Evolutionary conservation across 2,113 vertebrate genomes (phyloP), one percentile per base, ranked within the genome.

Genomic region (Tragelaphus scriptus): DNA sequence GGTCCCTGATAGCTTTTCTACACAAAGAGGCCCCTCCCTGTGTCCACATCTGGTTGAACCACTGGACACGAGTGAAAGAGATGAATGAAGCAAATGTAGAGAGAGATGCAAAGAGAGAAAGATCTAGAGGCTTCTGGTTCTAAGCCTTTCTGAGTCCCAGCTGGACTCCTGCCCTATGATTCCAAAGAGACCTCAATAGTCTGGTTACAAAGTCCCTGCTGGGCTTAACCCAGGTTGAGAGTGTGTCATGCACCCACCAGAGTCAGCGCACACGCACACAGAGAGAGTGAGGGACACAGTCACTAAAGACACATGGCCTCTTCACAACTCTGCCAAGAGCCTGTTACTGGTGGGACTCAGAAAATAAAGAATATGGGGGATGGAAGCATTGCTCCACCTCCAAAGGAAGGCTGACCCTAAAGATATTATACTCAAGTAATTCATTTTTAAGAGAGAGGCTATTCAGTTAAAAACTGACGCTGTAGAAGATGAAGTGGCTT

Each of bases 361-460:
- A 47, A 75, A 49, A 61, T 2, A 10, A 8, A 23, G n/a, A 32
- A 36, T 12, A 13, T 6, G 2, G 7, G 30, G 47, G 5, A 14
- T 4, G 44, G 32, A 25, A 53, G 9, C 8, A 40, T 0, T 16
- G 56, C 7, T 47, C 26, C 32, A 44, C 0, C 15, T 36, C 19
- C 68, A 75, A 85, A 40, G 21, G 32, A 40, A 7, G 26, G 28
- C 53, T 26, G n/a, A 75, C 12, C 44, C 53, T 3, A 96, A 96
- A 32, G 82, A 63, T 15, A 16, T 0, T 56, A 4, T 4, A 77
- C 2, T 44, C 71, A 77, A 23, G 40, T 14, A 13, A 81, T 96
- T 88, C 95, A 91, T 97, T 55, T n/a, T 23, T 1, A 80, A 96
- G 40, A 88, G 11, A 51, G 3, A 90, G 32, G 71, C 81, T 14